Evolutionary conservation across 2,797 vertebrate species (phyloP), one percentile per base, ranked within the genome.

Genomic region (Crenuchus spilurus): DNA sequence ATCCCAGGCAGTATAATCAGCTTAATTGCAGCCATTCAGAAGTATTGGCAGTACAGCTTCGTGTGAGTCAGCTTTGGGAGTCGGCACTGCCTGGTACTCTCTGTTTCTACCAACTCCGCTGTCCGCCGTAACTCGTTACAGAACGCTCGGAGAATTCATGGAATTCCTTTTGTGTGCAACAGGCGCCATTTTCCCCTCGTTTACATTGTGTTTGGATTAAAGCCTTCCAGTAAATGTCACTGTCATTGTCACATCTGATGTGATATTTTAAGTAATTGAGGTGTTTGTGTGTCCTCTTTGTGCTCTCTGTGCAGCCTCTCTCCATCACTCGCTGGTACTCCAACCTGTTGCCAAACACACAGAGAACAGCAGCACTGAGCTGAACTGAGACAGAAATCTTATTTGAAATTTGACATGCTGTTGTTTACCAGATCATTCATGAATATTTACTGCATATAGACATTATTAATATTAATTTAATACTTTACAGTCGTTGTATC

Each of bases 331-430:
- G 48, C 14, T 74, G 28, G 26, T 66, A 35, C 55, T 67, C 69
- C 78, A 82, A 86, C 84, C 84, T 86, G 84, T 86, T 86, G 84
- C 81, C 76, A 76, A 64, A 76, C 49, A 39, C 69, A 61, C 37
- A 57, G 55, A 54, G 72, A 55, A 61, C 37, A 70, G 31, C 42
- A 48, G 16, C 26, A 52, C 16, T 26, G 30, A 52, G 49, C 28
- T 57, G 49, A 55, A 8, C 33, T 3, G 0, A 33, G 6, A 9
- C 13, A 44, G 60, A 51, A 42, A 31, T 26, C 1, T 39, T 35
- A 28, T 16, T 57, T 24, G 1, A 5, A 39, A 54, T 1, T 18
- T 20, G 14, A 14, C 6, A 54, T 6, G 28, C 1, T 14, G 6
- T 10, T 26, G 22, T 10, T 51, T 13, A 11, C 24, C 49, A 13